Evolutionary conservation across 1,140 invertebrate genomes (phyloP).

Genomic region (Lepidurus arcticus): DNA sequence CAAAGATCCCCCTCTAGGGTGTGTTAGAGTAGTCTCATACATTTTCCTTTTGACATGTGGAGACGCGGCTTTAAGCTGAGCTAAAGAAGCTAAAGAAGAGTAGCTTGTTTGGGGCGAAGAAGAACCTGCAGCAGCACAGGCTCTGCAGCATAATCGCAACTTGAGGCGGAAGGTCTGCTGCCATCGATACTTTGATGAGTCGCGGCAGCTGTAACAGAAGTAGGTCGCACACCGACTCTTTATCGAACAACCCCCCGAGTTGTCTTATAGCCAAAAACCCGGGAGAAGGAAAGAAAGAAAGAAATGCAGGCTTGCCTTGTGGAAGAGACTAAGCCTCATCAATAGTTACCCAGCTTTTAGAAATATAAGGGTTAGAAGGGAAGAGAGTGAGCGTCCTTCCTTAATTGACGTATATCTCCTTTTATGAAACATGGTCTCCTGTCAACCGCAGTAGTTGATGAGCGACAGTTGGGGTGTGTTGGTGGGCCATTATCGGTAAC

Average conservation of each 20-base stretch:
- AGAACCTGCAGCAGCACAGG: not conserved
- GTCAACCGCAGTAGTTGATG: constrained; percentile 21
- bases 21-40: constrained; percentile 15
- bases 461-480: constrained; percentile 20
- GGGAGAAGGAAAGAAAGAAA: not conserved
- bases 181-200: not conserved
- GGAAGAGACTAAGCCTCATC: not conserved
- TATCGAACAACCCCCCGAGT: not conserved
- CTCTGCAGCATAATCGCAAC: not conserved
- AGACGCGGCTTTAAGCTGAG: not conserved
- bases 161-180: not conserved
- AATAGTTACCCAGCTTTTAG: not conserved
- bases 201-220: not conserved
- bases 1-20: constrained; percentile 19
- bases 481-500: constrained; percentile 17
- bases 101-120: not conserved
- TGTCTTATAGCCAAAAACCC: not conserved
- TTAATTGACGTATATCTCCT: constrained; percentile 19
- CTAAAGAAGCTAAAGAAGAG: not conserved
- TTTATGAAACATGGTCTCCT: constrained; percentile 22
- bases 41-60: constrained; percentile 22
- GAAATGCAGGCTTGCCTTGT: not conserved
- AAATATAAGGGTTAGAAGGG: not conserved
- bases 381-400: not conserved
- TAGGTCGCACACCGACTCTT: not conserved